Conservation (phyloP, 2,888 invertebrate species). For the Drosophila aldrichi region DNA sequence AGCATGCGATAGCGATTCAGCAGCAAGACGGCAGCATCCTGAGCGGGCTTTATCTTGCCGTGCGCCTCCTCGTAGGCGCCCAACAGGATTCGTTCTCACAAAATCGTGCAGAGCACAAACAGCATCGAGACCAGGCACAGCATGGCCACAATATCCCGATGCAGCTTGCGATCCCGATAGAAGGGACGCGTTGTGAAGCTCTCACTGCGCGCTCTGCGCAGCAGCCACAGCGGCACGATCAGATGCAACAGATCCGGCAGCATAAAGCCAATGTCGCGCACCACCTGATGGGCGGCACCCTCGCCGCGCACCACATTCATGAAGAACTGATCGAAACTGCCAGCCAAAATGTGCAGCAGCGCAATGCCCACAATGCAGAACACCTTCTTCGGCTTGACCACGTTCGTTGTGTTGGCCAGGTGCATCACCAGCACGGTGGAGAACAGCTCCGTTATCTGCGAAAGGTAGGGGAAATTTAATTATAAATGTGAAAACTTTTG, state of each 20-base stretch:
- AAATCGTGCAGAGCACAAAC: conserved; percentile 84
- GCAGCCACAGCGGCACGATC: conserved; percentile 87
- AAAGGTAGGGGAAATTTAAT: not conserved
- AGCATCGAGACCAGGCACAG: conserved; percentile 84
- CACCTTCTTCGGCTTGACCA: conserved; percentile 87
- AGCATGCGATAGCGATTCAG: conserved; percentile 69
- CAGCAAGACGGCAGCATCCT: conserved; percentile 63
- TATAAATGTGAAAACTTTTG: not conserved
- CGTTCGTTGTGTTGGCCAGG: conserved; percentile 86
- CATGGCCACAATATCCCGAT: conserved; percentile 84
- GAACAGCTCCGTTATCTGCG: conserved; percentile 87
- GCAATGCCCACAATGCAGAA: conserved; percentile 88
- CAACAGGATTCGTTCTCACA: conserved; percentile 82
- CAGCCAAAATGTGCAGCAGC: conserved; percentile 87
- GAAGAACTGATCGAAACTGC: conserved; percentile 89
- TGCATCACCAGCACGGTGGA: conserved; percentile 88
- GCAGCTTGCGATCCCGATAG: conserved; percentile 84
- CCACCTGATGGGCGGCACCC: conserved; percentile 89
- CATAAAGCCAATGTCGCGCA: conserved; percentile 89
- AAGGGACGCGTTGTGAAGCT: conserved; percentile 83
- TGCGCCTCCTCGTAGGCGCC: conserved; percentile 60
- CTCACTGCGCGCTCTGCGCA: conserved; percentile 84
- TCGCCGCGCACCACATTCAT: conserved; percentile 88
- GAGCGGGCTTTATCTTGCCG: conserved; percentile 65
- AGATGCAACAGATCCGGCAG: conserved; percentile 89